phyloP scores from a whole-genome alignment of 2,888 invertebrate species.

The Agrilus cyanescens region DNA sequence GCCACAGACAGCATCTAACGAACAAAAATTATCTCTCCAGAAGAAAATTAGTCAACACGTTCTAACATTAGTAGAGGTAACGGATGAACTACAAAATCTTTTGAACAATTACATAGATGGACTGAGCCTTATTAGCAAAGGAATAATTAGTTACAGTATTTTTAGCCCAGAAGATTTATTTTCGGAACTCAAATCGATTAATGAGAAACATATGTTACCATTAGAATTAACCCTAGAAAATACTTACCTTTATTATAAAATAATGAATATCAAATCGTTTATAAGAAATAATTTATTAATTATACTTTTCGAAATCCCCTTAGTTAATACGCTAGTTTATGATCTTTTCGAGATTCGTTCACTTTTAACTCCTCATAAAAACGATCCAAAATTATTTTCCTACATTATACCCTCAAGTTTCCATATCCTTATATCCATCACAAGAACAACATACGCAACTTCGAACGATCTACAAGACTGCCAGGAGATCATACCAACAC shows the following conservation, averaged over 20 bases:
- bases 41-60: not conserved
- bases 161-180: not conserved
- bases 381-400: not conserved
- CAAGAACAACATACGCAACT: not conserved
- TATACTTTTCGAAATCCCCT: not conserved
- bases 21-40: not conserved
- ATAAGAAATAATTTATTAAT: not conserved
- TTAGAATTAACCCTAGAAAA: no score
- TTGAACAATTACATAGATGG: not conserved
- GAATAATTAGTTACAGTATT: no score
- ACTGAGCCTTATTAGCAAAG: not conserved
- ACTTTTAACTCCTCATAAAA: not conserved
- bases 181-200: not conserved
- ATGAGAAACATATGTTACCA: not conserved
- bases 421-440: not conserved
- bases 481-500: no score
- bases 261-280: not conserved
- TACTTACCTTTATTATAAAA: not conserved
- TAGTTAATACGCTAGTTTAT: not conserved
- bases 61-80: not conserved
- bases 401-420: not conserved
- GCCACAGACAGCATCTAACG: no score
- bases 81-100: not conserved
- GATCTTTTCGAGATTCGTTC: not conserved
- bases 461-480: not conserved